Conservation (phyloP, 2,113 vertebrate genomes). For the Myotis yumanensis region DNA sequence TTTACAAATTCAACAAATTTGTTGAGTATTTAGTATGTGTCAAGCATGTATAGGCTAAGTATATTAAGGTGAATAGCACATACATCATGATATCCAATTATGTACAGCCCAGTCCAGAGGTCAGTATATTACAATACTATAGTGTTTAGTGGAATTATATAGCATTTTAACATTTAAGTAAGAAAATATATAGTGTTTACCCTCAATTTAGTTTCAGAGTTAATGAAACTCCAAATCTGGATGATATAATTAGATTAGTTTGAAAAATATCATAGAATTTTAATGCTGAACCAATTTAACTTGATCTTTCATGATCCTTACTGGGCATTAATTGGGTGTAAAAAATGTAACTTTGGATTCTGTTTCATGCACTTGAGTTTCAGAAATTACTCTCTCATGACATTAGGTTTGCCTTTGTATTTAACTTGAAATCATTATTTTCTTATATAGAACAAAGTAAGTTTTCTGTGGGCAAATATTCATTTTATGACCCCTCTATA, state of each 20-base stretch:
- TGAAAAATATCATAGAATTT: conserved; percentile 73
- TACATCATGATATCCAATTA: background rate
- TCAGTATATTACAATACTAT: background rate
- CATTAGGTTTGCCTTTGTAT: background rate
- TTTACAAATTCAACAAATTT: background rate
- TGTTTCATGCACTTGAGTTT: background rate
- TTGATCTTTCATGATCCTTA: conserved; percentile 69
- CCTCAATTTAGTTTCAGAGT: conserved; percentile 7
- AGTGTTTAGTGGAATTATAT: background rate
- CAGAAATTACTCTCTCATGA: background rate
- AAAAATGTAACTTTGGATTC: conserved; percentile 21
- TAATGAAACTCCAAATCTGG: conserved; percentile 71
- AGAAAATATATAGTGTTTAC: conserved; percentile 24
- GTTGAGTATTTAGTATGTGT: background rate
- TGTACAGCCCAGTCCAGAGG: background rate
- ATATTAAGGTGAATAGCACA: background rate
- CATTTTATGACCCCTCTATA: background rate
- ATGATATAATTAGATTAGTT: conserved; percentile 61
- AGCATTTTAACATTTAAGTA: background rate
- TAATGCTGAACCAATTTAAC: conserved; percentile 63
- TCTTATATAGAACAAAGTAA: background rate
- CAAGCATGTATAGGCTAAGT: background rate
- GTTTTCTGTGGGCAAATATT: conserved; percentile 18
- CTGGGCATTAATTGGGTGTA: conserved; percentile 53
- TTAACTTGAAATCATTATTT: conserved; percentile 5